These are phyloP conservation scores for Tachuris rubrigastra DNA, from an alignment of 2,113 vertebrate genomes.

Conservation along the genomic window DNA sequence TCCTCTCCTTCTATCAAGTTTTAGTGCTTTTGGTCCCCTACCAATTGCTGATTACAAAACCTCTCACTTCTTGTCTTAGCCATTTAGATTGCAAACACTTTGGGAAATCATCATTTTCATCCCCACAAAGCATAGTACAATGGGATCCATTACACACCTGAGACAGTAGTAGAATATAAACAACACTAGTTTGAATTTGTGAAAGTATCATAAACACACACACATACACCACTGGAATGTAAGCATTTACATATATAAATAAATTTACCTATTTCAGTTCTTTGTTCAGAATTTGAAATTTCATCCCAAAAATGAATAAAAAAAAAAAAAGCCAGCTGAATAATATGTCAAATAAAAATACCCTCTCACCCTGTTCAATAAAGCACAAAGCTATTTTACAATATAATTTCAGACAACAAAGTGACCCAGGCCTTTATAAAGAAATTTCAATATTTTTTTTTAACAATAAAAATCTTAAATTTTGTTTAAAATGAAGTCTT, in stretches of 20 bases:
- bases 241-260: neutral
- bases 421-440: neutral
- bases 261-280: neutral
- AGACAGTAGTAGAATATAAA: neutral
- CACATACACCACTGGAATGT: rapidly evolving
- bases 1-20: neutral
- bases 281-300: neutral
- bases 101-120: neutral
- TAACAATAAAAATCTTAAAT: neutral
- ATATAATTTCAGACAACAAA: neutral
- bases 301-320: neutral
- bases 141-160: neutral
- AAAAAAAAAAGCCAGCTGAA: neutral
- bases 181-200: neutral
- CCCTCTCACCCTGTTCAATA: neutral
- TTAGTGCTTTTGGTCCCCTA: neutral
- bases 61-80: neutral
- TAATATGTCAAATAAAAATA: neutral
- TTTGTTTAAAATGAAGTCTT: neutral
- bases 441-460: neutral
- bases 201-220: neutral
- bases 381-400: neutral
- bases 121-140: neutral
- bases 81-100: neutral
- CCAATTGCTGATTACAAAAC: neutral